Conservation (phyloP, 2,797 vertebrate genomes). For the Acanthurus tractus region DNA sequence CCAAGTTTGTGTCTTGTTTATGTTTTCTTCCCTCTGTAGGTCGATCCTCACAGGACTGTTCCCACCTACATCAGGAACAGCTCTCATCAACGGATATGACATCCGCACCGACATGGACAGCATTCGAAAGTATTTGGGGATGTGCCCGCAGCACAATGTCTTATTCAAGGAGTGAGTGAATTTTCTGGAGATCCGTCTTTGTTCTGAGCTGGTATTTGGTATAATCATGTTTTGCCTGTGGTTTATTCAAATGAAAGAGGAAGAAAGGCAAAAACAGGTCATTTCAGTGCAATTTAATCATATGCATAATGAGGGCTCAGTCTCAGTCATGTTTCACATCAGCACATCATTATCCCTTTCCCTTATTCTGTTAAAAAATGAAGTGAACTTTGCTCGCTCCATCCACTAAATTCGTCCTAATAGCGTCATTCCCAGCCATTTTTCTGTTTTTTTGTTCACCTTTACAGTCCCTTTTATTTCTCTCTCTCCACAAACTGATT, state of each 20-base stretch:
- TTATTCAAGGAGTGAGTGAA: slow-evolving; percentile 94
- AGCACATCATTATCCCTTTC: slow-evolving; percentile 55
- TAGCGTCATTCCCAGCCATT: slow-evolving; percentile 34
- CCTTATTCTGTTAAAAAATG: slow-evolving; percentile 26
- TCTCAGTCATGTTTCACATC: slow-evolving; percentile 51
- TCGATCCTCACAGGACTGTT: slow-evolving; percentile 97
- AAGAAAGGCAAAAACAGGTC: neutral
- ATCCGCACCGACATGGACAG: slow-evolving; percentile 91
- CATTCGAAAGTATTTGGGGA: slow-evolving; percentile 93
- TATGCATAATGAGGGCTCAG: slow-evolving; percentile 40
- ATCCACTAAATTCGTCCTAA: slow-evolving; percentile 32
- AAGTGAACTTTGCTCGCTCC: slow-evolving; percentile 42
- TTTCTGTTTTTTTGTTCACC: slow-evolving; percentile 48
- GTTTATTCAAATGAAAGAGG: slow-evolving; percentile 8
- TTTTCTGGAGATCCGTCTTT: neutral
- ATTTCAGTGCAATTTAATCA: slow-evolving; percentile 34
- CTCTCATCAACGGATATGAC: slow-evolving; percentile 93
- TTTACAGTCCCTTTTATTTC: slow-evolving; percentile 47
- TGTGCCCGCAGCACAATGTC: slow-evolving; percentile 98
- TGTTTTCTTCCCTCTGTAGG: slow-evolving; percentile 78
- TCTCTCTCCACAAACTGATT: slow-evolving; percentile 57
- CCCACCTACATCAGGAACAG: slow-evolving; percentile 94
- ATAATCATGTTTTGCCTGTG: slow-evolving; percentile 38
- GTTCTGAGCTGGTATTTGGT: slow-evolving; percentile 7
- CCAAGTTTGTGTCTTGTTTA: neutral